A percentile compares a stretch with the other conserved stretches of the same genome.
These are phyloP conservation scores for Leptinotarsa lineolata DNA, from an alignment of 1,140 invertebrate species.

Conservation along the genomic window DNA sequence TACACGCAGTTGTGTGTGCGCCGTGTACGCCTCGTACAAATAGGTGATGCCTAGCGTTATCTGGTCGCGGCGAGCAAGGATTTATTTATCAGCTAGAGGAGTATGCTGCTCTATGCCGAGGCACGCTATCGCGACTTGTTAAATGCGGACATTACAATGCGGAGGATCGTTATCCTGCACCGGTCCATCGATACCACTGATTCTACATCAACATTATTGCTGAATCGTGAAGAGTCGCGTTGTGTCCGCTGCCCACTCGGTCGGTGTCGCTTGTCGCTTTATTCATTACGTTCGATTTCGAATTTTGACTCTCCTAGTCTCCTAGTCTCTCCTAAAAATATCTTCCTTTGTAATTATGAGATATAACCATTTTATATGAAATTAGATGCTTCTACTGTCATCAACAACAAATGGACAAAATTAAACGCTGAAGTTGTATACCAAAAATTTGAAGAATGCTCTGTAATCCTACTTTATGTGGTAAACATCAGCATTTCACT, in stretches of 20 bases:
- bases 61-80: constrained; percentile 39
- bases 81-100: constrained; percentile 49
- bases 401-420: too few species aligned
- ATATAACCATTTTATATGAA: too few species aligned
- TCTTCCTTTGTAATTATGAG: too few species aligned
- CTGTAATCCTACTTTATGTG: too few species aligned
- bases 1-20: constrained; percentile 1
- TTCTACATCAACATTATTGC: constrained; percentile 54
- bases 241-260: constrained; percentile 43
- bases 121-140: constrained; percentile 53
- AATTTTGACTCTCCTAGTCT: too few species aligned
- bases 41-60: constrained; percentile 44
- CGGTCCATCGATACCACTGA: constrained; percentile 50
- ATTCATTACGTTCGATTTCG: neutral
- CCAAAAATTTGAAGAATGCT: too few species aligned
- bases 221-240: constrained; percentile 52
- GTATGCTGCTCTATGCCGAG: constrained; percentile 40
- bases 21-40: too few species aligned
- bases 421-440: too few species aligned
- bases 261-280: constrained; percentile 14
- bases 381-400: too few species aligned
- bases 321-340: too few species aligned
- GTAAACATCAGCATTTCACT: too few species aligned
- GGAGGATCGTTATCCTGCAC: constrained; percentile 53
- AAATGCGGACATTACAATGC: constrained; percentile 55